phyloP scores from a whole-genome alignment of 2,113 vertebrate genomes.

The Poeciliopsis turrubarensis region DNA sequence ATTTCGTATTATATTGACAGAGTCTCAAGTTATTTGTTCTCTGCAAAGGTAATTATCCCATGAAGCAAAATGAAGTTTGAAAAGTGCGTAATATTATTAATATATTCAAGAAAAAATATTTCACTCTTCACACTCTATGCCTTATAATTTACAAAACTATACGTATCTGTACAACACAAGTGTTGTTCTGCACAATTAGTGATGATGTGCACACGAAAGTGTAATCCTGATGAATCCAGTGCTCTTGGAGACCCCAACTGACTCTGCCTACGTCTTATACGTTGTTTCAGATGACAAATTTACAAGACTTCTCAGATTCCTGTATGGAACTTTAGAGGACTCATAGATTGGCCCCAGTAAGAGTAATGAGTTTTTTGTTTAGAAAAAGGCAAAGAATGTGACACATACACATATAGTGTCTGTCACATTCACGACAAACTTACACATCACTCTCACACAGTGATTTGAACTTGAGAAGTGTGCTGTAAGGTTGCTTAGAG shows the following conservation, averaged over 20 bases:
- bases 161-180: not conserved
- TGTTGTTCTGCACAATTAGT: not conserved
- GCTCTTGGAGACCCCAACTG: not conserved
- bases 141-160: no score
- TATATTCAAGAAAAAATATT: no score
- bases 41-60: no score
- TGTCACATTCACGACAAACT: not conserved
- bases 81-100: no score
- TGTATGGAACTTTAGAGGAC: no score
- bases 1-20: no score
- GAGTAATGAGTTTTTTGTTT: not conserved
- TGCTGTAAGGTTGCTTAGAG: not conserved
- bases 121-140: no score
- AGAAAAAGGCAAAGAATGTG: not conserved
- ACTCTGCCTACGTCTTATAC: no score
- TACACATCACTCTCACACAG: not conserved
- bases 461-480: not conserved
- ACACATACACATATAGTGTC: not conserved
- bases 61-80: no score
- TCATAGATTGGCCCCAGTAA: not conserved
- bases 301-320: no score
- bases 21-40: no score
- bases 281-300: no score
- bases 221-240: not conserved
- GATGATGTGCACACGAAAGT: not conserved